Conservation (phyloP, 1,140 invertebrate species). For the Heliconius hewitsoni region DNA sequence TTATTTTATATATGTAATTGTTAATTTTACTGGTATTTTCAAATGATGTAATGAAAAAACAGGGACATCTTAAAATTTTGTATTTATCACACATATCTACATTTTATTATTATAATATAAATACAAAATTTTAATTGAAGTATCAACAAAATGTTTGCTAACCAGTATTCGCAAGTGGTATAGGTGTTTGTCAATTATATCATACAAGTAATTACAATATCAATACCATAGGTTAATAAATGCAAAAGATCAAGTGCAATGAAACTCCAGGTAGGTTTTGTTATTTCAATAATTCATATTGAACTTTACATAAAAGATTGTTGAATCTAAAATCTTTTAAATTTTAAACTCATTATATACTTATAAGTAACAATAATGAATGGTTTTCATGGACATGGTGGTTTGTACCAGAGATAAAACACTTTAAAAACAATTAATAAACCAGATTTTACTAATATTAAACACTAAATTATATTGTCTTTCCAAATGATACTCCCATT, state of each 20-base stretch:
- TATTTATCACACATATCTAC: constrained; percentile 82
- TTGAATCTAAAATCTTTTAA: constrained; percentile 57
- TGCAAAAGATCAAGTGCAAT: constrained; percentile 82
- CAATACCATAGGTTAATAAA: constrained; percentile 83
- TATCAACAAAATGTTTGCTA: constrained; percentile 78
- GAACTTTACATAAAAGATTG: constrained; percentile 65
- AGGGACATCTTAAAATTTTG: constrained; percentile 81
- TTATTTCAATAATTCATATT: constrained; percentile 70
- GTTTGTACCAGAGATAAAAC: constrained; percentile 74
- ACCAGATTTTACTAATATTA: constrained; percentile 77
- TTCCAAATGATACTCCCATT: constrained; percentile 75
- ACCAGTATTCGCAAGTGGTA: constrained; percentile 79
- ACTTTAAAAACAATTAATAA: constrained; percentile 77
- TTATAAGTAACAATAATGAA: constrained; percentile 65
- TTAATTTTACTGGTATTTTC: constrained; percentile 69
- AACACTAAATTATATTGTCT: constrained; percentile 80
- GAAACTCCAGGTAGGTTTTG: constrained; percentile 70
- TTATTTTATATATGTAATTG: constrained; percentile 68
- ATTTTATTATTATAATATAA: constrained; percentile 81
- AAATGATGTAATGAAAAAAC: constrained; percentile 76
- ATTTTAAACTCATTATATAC: constrained; percentile 62
- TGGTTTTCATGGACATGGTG: constrained; percentile 63
- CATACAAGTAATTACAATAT: constrained; percentile 83
- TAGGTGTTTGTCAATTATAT: constrained; percentile 79
- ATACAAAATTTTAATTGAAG: constrained; percentile 82